A percentile compares a stretch with the other conserved stretches of the same genome.
phyloP scores from a whole-genome alignment of 2,888 invertebrate species.

The Heliconius hortense region DNA sequence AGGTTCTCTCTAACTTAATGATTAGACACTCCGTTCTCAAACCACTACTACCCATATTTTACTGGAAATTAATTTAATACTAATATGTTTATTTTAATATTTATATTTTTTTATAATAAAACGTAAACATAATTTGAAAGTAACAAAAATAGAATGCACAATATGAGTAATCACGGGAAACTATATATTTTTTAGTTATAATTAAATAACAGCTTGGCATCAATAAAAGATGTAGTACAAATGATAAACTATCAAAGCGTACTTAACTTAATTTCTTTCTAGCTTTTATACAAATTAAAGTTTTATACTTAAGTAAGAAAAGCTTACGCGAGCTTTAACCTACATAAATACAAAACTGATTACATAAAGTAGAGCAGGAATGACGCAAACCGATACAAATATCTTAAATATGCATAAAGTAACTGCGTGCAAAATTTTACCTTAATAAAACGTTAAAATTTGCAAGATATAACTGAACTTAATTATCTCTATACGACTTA shows the following conservation, averaged over 20 bases:
- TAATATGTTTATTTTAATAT: too few species aligned
- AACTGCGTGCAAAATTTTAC: conserved; percentile 5
- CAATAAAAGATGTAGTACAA: neutral
- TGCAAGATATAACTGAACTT: conserved; percentile 15
- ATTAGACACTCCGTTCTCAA: too few species aligned
- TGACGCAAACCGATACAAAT: conserved; percentile 2
- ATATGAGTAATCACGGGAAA: too few species aligned
- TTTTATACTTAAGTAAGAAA: neutral
- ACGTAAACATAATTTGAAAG: too few species aligned
- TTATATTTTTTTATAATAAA: too few species aligned
- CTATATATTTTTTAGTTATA: too few species aligned
- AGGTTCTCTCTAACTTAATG: too few species aligned
- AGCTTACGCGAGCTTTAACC: neutral
- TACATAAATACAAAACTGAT: neutral
- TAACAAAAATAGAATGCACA: too few species aligned
- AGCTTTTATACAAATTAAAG: neutral
- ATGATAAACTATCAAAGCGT: neutral
- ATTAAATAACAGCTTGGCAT: too few species aligned
- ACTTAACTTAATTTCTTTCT: neutral
- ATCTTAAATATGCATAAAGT: conserved; percentile 7
- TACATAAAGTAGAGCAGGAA: neutral
- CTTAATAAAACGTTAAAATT: conserved; percentile 13
- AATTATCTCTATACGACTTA: conserved; percentile 13
- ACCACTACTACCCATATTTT: too few species aligned
- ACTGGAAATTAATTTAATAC: too few species aligned